Evolutionary conservation across 2,797 vertebrate genomes (phyloP).

Genomic region (Heteromormyrus szaboi): DNA sequence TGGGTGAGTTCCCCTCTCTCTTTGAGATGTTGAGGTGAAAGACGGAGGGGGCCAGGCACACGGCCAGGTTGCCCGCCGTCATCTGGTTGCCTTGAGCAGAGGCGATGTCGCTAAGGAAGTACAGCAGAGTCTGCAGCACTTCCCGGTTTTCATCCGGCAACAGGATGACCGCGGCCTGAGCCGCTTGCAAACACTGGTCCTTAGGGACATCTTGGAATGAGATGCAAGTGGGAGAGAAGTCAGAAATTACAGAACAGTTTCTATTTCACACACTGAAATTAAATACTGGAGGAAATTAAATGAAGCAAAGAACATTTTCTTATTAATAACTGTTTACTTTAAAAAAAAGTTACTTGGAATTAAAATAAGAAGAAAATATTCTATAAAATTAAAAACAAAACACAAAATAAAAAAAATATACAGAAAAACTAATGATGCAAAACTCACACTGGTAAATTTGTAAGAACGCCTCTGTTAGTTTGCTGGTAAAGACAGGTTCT

Average conservation of each 20-base stretch:
- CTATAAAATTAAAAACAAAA: neutral
- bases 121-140: slow-evolving; percentile 77
- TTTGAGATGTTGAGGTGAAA: slow-evolving; percentile 77
- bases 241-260: neutral
- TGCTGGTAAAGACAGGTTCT: slow-evolving; percentile 76
- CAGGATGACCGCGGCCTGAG: slow-evolving; percentile 67
- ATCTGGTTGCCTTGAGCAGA: slow-evolving; percentile 76
- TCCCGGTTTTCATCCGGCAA: slow-evolving; percentile 77
- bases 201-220: slow-evolving; percentile 61
- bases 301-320: neutral
- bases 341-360: neutral
- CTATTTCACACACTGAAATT: neutral
- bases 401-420: neutral
- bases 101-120: slow-evolving; percentile 78
- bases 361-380: neutral
- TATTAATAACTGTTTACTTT: neutral
- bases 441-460: slow-evolving; percentile 78
- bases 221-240: neutral
- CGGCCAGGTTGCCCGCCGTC: slow-evolving; percentile 72
- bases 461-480: slow-evolving; percentile 74
- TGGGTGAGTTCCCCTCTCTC: slow-evolving; percentile 70
- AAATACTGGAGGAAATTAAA: neutral
- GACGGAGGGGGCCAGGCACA: slow-evolving; percentile 77
- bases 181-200: slow-evolving; percentile 67
- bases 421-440: neutral